Conservation (phyloP, 2,113 vertebrate species). For the Antechinus stuartii region DNA sequence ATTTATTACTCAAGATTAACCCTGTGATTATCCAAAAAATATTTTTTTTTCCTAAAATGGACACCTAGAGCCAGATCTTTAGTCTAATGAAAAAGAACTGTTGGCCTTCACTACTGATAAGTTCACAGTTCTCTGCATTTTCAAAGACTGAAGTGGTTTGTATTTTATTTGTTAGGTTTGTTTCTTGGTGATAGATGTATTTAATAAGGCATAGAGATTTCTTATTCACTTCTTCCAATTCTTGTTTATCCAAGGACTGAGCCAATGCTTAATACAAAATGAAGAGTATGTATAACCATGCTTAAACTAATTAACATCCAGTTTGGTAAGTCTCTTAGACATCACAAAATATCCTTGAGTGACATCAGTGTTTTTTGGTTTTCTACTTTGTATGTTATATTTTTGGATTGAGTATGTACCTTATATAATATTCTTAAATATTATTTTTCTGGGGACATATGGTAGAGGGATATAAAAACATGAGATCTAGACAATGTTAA, state of each 20-base stretch:
- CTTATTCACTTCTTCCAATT: background rate
- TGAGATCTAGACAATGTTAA: background rate
- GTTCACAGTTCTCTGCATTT: slow-evolving; percentile 11
- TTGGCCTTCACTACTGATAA: background rate
- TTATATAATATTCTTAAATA: background rate
- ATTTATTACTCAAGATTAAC: background rate
- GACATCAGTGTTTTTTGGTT: background rate
- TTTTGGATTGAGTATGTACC: background rate
- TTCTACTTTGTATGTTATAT: background rate
- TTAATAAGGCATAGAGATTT: background rate
- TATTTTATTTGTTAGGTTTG: background rate
- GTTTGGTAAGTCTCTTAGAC: background rate
- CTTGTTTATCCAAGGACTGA: background rate
- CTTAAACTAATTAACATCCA: slow-evolving; percentile 21
- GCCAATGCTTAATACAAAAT: background rate
- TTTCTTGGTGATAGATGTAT: background rate
- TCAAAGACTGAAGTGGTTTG: background rate
- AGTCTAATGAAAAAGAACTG: background rate
- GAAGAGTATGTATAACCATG: background rate
- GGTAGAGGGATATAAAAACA: background rate
- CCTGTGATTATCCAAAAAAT: background rate
- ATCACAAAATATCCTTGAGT: background rate
- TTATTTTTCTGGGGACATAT: background rate
- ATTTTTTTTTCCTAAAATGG: background rate
- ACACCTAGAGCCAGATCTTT: background rate